Percentiles rank a stretch among this genome's conserved stretches.
Conservation (phyloP, 1,140 invertebrate species). For the Pseudomyrmex concolor region DNA sequence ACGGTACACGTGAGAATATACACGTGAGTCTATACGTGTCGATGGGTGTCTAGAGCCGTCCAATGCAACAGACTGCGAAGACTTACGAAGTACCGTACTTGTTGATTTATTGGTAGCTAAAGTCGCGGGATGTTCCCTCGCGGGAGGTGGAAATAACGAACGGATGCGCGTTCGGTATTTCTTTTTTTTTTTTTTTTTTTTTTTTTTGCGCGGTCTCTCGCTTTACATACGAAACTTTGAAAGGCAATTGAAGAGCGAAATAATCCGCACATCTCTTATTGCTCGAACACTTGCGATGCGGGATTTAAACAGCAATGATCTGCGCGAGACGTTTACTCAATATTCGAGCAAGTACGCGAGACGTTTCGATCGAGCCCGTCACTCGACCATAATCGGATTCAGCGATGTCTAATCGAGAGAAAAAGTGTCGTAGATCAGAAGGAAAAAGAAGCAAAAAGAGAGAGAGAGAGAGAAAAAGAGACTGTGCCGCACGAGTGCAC, state of each 20-base stretch:
- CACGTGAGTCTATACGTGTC: not conserved
- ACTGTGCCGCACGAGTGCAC: conserved; percentile 58
- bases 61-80: conserved; percentile 53
- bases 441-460: not conserved
- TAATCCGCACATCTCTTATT: no score
- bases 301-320: no score
- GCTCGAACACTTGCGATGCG: no score
- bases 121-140: conserved; percentile 50
- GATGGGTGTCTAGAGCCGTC: conserved; percentile 6
- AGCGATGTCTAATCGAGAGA: conserved; percentile 6
- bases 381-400: conserved; percentile 33
- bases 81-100: conserved; percentile 59
- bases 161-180: not conserved
- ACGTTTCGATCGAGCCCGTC: no score
- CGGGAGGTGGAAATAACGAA: conserved; percentile 47
- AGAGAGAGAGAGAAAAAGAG: not conserved
- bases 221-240: not conserved
- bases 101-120: conserved; percentile 73
- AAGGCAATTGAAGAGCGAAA: not conserved
- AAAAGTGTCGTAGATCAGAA: not conserved
- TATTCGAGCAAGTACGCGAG: no score
- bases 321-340: no score
- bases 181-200: not conserved
- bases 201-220: not conserved
- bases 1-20: not conserved